These are phyloP conservation scores for Spermophilus dauricus DNA, from an alignment of 2,113 vertebrate genomes.

Conservation along the genomic window DNA sequence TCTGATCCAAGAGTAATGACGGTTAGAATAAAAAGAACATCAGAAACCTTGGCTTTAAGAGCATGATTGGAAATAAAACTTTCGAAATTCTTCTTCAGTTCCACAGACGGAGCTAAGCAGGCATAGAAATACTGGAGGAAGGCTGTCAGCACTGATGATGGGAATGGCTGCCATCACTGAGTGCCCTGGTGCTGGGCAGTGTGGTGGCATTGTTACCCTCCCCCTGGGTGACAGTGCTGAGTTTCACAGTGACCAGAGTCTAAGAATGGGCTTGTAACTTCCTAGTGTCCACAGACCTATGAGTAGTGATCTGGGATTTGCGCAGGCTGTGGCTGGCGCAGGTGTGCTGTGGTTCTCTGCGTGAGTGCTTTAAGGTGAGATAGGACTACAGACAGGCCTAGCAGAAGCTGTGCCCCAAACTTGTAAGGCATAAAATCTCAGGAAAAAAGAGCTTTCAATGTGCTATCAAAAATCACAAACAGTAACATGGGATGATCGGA, in stretches of 20 bases:
- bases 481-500: not conserved
- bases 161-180: not conserved
- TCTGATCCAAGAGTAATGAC: not conserved
- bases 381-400: not conserved
- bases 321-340: slow-evolving; percentile 27
- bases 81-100: slow-evolving; percentile 38
- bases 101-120: slow-evolving; percentile 37
- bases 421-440: not conserved
- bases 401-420: not conserved
- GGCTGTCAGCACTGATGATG: not conserved
- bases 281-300: not conserved
- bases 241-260: not conserved
- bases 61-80: slow-evolving; percentile 1
- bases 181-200: not conserved
- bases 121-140: not conserved
- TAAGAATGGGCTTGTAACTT: not conserved
- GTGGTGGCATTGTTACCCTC: not conserved
- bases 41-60: slow-evolving; percentile 28
- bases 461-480: slow-evolving; percentile 35
- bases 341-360: not conserved
- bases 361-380: not conserved
- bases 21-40: not conserved
- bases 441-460: slow-evolving; percentile 45
- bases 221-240: not conserved
- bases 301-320: slow-evolving; percentile 8